Evolutionary conservation across 2,113 vertebrate species (phyloP), one percentile per base, ranked within the genome.

Genomic region (Myrmophylax atrothorax): DNA sequence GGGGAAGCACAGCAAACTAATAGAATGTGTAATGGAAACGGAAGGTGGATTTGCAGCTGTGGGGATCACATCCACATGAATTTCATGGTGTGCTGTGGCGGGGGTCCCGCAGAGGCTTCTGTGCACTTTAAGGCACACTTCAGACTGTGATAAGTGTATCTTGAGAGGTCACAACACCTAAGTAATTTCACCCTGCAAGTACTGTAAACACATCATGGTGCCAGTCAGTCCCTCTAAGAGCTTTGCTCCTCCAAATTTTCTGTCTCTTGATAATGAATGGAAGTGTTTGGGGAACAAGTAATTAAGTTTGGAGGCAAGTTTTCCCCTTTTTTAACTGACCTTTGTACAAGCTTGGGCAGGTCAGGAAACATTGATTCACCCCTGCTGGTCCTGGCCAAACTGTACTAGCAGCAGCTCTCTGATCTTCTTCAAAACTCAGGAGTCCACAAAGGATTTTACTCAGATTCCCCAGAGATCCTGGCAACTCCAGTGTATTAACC

Each of bases 121-220:
- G n/a, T 29, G n/a, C 68, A 92, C 60, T 94, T 96, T 75, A 64
- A 85, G 90, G 28, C 56, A 59, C 85, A 75, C 93, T 96, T 95
- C 90, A 94, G 73, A 70, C 90, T 78, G 66, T 1, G 4, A 8
- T 75, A 92, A 94, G 64, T 78, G 60, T 72, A n/a, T 89, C 83
- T 89, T 37, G 60, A 94, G 88, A 90, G 68, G 79, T 55, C 0
- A 0, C 72, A 84, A 40, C 0, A 0, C 64, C 88, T 46, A 18
- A 89, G 64, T 63, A 60, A 86, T 94, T 90, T 81, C 68, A 56
- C 79, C 33, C 53, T 52, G 47, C n/a, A 81, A 81, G 52, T 52
- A 78, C 29, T 56, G 80, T 87, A 90, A 96, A 84, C 38, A 91
- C 0, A 0, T 14, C 44, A 33, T 1, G 19, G 82, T 86, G 85